Percentiles rank a stretch among this genome's conserved stretches.
These are phyloP conservation scores for Epirrhoe alternata DNA, from an alignment of 2,888 invertebrate species.

Conservation along the genomic window DNA sequence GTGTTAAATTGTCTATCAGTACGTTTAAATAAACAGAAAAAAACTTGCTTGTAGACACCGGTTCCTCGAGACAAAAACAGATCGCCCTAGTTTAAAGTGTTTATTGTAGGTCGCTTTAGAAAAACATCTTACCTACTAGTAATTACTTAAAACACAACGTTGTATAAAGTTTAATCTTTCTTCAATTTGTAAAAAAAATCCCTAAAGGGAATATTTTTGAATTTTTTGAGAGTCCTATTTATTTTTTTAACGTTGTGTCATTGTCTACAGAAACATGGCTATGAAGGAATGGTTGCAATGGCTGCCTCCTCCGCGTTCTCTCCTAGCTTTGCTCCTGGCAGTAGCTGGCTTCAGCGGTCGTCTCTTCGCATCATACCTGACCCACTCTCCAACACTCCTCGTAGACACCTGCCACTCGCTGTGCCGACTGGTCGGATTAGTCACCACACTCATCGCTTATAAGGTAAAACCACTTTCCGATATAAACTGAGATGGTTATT, in stretches of 20 bases:
- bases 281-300: conserved; percentile 91
- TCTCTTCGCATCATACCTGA: conserved; percentile 93
- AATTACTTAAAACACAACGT: no score
- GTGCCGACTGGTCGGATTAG: conserved; percentile 95
- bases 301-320: conserved; percentile 90
- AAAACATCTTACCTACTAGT: not conserved
- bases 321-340: conserved; percentile 90
- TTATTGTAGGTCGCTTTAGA: conserved; percentile 42
- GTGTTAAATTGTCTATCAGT: not conserved
- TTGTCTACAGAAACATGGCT: conserved; percentile 82
- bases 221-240: not conserved
- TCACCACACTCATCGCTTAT: conserved; percentile 74
- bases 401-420: conserved; percentile 98
- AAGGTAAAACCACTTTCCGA: conserved; percentile 58
- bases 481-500: conserved; percentile 28
- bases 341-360: conserved; percentile 92
- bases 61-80: conserved; percentile 46
- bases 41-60: conserved; percentile 38
- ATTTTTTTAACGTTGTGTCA: not conserved
- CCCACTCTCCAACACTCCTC: conserved; percentile 95
- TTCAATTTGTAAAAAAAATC: not conserved
- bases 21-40: not conserved
- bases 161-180: no score
- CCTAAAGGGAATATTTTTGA: not conserved
- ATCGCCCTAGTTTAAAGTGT: conserved; percentile 38